Evolutionary conservation across 2,113 vertebrate species (phyloP), one percentile per base, ranked within the genome.

Genomic region (Corydoras maculifer): DNA sequence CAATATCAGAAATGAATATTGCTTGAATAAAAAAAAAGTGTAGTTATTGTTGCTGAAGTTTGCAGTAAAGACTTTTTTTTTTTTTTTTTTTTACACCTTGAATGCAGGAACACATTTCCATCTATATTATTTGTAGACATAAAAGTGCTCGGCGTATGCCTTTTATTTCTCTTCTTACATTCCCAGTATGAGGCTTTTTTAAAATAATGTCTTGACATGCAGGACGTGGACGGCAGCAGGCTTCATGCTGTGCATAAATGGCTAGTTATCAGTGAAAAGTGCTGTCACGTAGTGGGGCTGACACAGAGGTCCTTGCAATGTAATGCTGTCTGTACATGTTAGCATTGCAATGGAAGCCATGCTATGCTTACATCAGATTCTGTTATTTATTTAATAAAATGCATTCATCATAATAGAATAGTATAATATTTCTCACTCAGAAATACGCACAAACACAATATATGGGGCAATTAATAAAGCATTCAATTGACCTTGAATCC

Each of bases 161-260:
- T 73, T 66, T 67, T 63, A 61, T 67, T 73, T 73, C 29, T 50
- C 64, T 60, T 15, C 58, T 60, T 8, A 11, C 7, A 25, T 31
- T 29, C n/a, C 30, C 3, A 62, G 31, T 31, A 25, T 49, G 58
- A 32, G 35, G 54, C 63, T 74, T 31, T 65, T 74, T 43, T 73
- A 65, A 75, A 58, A 66, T 57, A 73, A 64, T 58, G 58, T 75
- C 74, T 75, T 75, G 59, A 70, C 65, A 75, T 79, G 75, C 68
- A 75, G 68, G 32, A 70, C 12, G 31, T 35, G 57, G 58, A 61
- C 50, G 48, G 68, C 60, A 48, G 55, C 13, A 69, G 69, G 29
- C 66, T 18, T 66, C 77, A 77, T 64, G 73, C 75, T 79, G 75
- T 75, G 73, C 68, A 79, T 73, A 77, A 77, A 73, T 70, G 73